Base-by-base conservation (phyloP, 2,888 invertebrate species). In the Dryococelus australis region DNA sequence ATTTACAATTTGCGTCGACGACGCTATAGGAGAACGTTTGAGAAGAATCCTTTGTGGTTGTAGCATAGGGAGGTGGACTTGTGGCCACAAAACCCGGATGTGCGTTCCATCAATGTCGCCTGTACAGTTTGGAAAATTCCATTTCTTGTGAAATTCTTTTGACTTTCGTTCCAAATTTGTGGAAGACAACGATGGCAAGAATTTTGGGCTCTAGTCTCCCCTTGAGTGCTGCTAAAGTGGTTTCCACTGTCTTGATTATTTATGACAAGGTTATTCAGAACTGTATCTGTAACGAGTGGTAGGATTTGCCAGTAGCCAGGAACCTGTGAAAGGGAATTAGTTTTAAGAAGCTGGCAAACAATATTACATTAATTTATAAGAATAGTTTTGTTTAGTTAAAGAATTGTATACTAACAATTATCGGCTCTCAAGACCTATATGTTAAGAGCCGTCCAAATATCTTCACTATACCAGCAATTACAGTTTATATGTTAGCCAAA, bases 41-140 rank as follows among this genome's bases (percentile, higher is more conserved):
- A 87, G 10, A 87, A 78, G 27, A 43, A 83, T 27, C 10, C 83
- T 26, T 84, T 84, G 10, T 65, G 43, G 43, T 87, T 84, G 24
- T 16, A 65, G 26, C 16, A 87, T 26, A 80, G 28, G 27, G 86
- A 86, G 79, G 35, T 43, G 28, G 43, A 79, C 43, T 80, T 53
- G 20, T 16, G 84, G 84, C n/a, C 35, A 84, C 83, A 83, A 28
- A 27, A 83, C 26, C 83, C 83, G 83, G 24, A 83, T 83, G 83
- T 83, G 83, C 26, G 80, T 84, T 24, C 84, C 86, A 84, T 87
- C 86, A 35, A 87, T 65, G 9, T 43, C 26, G 20, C 84, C 84
- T 53, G 35, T 24, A 43, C 85, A 85, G 28, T 87, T 85, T 12
- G 87, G 87, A 47, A 87, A 26, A 85, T 84, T 84, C 84, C 84